Evolutionary conservation across 2,888 invertebrate species (phyloP).

Genomic region (Deladenus siricidicola): DNA sequence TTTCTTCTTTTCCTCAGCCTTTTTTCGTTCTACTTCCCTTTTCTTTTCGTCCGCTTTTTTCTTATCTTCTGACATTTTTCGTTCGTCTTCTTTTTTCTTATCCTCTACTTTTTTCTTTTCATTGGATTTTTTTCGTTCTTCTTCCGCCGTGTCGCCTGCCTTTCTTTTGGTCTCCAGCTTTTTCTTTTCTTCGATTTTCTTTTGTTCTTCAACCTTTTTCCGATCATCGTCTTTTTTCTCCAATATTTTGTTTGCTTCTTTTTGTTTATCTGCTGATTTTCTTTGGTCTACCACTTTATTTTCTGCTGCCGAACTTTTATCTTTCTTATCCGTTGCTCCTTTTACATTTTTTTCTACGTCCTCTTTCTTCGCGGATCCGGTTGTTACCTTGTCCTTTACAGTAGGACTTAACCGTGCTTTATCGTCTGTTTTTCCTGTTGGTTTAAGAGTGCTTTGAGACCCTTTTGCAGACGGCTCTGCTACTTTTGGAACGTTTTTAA

Average conservation of each 20-base stretch:
- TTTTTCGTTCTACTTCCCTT: neutral
- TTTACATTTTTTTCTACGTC: conserved; percentile 1
- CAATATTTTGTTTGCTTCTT: neutral
- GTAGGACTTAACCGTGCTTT: neutral
- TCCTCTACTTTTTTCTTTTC: neutral
- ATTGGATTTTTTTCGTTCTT: neutral
- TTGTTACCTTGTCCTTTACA: no score
- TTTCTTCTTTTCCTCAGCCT: neutral
- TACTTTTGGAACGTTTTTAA: neutral
- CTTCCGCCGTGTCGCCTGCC: neutral
- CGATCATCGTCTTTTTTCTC: neutral
- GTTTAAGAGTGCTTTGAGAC: neutral
- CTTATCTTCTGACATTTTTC: neutral
- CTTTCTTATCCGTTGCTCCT: conserved; percentile 4
- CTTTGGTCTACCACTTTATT: neutral
- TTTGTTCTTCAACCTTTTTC: conserved; percentile 1
- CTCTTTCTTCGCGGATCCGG: neutral
- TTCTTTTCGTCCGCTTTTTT: neutral
- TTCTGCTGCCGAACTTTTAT: neutral
- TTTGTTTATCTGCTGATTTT: neutral
- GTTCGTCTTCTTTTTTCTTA: neutral
- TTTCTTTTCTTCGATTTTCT: neutral
- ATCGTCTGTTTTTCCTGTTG: neutral
- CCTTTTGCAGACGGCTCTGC: neutral
- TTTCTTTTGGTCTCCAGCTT: neutral